These are phyloP conservation scores for Alitta virens DNA, from an alignment of 2,888 invertebrate genomes.

Conservation along the genomic window DNA sequence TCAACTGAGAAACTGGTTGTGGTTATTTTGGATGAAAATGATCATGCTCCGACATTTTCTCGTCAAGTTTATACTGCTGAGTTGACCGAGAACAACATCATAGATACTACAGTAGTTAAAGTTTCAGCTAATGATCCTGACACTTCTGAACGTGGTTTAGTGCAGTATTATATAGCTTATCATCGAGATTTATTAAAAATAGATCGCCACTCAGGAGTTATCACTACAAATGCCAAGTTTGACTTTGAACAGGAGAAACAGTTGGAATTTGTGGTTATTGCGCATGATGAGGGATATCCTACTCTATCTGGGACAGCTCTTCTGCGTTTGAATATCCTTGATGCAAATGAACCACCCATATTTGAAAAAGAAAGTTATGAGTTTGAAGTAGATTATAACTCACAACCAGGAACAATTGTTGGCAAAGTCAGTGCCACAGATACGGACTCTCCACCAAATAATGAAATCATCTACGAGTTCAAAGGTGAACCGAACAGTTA, in stretches of 20 bases:
- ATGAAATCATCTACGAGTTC: conserved; percentile 9
- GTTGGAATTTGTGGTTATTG: conserved; percentile 20
- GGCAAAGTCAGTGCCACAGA: conserved; percentile 10
- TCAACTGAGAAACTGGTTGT: conserved; percentile 84
- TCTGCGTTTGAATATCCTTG: conserved; percentile 19
- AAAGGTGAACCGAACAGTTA: too few species aligned
- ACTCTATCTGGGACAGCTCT: conserved; percentile 16
- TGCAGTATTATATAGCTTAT: conserved; percentile 33
- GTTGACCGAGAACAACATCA: conserved; percentile 60
- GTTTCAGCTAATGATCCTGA: conserved; percentile 49
- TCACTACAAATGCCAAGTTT: conserved; percentile 16
- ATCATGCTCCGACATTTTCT: conserved; percentile 90
- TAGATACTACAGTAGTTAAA: conserved; percentile 50
- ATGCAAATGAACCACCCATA: conserved; percentile 28
- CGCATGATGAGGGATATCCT: conserved; percentile 21
- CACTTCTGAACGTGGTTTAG: conserved; percentile 33
- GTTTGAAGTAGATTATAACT: conserved; percentile 2
- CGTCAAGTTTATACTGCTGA: conserved; percentile 74
- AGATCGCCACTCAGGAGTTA: conserved; percentile 4
- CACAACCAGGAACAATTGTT: neutral
- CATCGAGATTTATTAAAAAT: conserved; percentile 62
- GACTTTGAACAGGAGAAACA: conserved; percentile 16
- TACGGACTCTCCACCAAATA: conserved; percentile 4
- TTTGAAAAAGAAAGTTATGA: conserved; percentile 15
- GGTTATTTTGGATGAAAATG: conserved; percentile 80